Base-by-base conservation (phyloP, 2,797 vertebrate genomes). In the Xiphophorus birchmanni region DNA sequence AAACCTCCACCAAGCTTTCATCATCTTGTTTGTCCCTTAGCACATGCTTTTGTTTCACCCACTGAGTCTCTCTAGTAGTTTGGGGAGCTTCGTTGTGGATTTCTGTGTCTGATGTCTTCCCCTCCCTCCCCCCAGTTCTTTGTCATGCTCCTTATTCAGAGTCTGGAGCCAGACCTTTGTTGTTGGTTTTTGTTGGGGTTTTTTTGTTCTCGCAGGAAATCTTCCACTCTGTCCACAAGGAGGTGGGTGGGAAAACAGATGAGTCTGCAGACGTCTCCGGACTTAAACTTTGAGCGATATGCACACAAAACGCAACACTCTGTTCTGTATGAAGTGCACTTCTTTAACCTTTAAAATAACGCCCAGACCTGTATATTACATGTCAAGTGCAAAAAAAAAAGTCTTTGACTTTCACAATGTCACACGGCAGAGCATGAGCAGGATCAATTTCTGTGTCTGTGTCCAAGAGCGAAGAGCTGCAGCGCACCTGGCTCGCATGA, bases 401-500 rank as follows among this genome's bases (percentile, higher is more conserved):
- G 7, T 23, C 44, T 47, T 79, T 86, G 32, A 73, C 74, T 37
- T 32, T 67, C 67, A 83, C 84, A n/a, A 60, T 18, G 56, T 45
- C 63, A 52, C 56, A 56, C 21, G 44, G 32, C 18, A 0, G 65
- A 82, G 84, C 37, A 45, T 69, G 52, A 79, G 80, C 50, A 13
- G 63, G 48, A 65, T 86, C 78, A 13, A 21, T 90, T 83, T 80
- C 32, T 77, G 42, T 83, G 87, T 75, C 45, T 77, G 77, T 84
- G 74, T 89, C 84, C 78, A 78, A 86, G 76, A 87, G 78, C 76
- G 77, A 50, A 58, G 84, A 74, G 82, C 91, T 85, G 85, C 80
- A 85, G 50, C 85, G 88, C 92, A 92, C 92, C 94, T 92, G 93
- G 88, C 87, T 86, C 76, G 52, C 89, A 93, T 95, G 13, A 94